Base-by-base conservation (phyloP, 2,797 vertebrate species). In the Acipenser ruthenus region DNA sequence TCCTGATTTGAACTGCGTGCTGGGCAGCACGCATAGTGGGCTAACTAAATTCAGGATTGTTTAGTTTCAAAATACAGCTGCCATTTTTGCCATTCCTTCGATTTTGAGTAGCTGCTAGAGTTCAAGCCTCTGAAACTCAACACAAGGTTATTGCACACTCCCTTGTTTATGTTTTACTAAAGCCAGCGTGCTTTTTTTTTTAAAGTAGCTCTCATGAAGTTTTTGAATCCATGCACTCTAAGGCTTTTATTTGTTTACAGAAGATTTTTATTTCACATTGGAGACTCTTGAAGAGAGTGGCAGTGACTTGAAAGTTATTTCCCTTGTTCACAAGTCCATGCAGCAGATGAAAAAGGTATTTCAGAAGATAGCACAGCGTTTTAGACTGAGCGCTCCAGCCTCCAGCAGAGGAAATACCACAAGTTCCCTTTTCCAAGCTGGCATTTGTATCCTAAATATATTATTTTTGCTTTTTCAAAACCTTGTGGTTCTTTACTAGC, bases 371-470 rank as follows among this genome's bases (percentile, higher is more conserved):
- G 18, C 47, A 2, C 49, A 15, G n/a, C 64, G 11, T 67, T 58
- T 52, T 18, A 18, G 59, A 47, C 13, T 50, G 10, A 48, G 49
- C 48, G 47, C 49, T 50, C 13, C 13, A 62, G 61, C 23, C 50
- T 61, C 10, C 51, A 50, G 49, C 48, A 15, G 23, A 58, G 65
- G 61, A 70, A 70, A 63, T 70, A 13, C 65, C 61, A 70, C 13
- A 60, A 60, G 49, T 59, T 70, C 61, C 23, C 23, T 37, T 37
- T 37, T 37, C 23, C 23, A 37, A 37, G 23, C 2, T 37, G 23
- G 23, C 23, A 37, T 37, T 37, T 37, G 37, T 37, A 37, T 37
- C 23, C 23, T 37, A 37, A 37, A 37, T 37, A 37, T 37, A 37
- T 37, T 37, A 18, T 18, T 18, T 18, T 37, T 23, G 37, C 23